Evolutionary conservation across 2,888 invertebrate species (phyloP).

Genomic region (Epinotia demarniana): DNA sequence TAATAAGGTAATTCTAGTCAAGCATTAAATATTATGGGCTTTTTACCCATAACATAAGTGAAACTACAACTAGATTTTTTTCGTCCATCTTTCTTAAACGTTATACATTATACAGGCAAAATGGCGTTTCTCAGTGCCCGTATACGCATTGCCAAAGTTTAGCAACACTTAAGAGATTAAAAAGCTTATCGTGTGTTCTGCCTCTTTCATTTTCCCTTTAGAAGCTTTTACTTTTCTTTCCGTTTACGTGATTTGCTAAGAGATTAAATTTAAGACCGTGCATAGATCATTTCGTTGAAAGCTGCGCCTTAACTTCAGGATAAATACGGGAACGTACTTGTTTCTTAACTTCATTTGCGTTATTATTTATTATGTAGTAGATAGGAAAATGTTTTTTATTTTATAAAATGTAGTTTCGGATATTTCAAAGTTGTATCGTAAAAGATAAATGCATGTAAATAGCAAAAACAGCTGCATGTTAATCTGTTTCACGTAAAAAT

Average conservation of each 20-base stretch:
- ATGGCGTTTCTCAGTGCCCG: neutral
- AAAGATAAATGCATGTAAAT: neutral
- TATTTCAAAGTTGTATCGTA: neutral
- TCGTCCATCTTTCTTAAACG: neutral
- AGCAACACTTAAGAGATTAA: slow-evolving; percentile 78
- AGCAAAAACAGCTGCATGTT: neutral
- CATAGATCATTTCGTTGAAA: slow-evolving; percentile 44
- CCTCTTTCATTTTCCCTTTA: slow-evolving; percentile 78
- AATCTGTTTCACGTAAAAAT: slow-evolving; percentile 11
- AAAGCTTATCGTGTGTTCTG: slow-evolving; percentile 77
- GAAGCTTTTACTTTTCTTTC: slow-evolving; percentile 74
- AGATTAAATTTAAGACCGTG: slow-evolving; percentile 70
- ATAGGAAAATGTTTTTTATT: too few relatives aligned
- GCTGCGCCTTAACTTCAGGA: slow-evolving; percentile 35
- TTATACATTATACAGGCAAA: neutral
- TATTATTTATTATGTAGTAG: too few relatives aligned
- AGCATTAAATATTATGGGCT: too few relatives aligned
- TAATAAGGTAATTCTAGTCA: too few relatives aligned
- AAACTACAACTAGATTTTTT: too few relatives aligned
- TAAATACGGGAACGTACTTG: slow-evolving; percentile 4
- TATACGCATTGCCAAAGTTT: slow-evolving; percentile 36
- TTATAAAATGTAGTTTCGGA: too few relatives aligned
- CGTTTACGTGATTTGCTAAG: slow-evolving; percentile 71
- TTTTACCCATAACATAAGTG: too few relatives aligned
- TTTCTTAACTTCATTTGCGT: neutral